These are phyloP conservation scores for Rhagium mordax DNA, from an alignment of 2,888 invertebrate genomes.

Conservation along the genomic window DNA sequence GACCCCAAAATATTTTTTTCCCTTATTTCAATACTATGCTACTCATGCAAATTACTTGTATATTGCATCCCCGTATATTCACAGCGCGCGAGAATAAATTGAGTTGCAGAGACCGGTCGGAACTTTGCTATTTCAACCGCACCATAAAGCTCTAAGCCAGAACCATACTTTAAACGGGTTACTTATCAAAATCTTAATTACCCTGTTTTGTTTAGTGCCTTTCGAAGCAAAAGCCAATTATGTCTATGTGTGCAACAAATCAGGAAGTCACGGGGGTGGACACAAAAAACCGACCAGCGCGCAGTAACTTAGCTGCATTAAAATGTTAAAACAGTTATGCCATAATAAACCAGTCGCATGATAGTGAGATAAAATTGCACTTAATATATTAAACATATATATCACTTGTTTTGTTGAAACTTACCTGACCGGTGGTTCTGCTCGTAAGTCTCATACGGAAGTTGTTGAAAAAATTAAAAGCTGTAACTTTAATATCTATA, in stretches of 20 bases:
- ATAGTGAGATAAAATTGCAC: constrained; percentile 52
- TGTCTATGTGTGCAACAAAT: constrained; percentile 20
- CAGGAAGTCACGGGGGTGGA: constrained; percentile 45
- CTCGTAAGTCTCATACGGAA: constrained; percentile 52
- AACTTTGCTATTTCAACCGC: background rate
- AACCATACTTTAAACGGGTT: background rate
- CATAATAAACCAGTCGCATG: constrained; percentile 51
- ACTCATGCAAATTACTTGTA: background rate
- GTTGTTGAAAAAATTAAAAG: constrained; percentile 49
- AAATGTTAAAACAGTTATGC: constrained; percentile 49
- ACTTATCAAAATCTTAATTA: constrained; percentile 19
- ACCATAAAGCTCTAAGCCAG: background rate
- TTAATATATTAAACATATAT: constrained; percentile 55
- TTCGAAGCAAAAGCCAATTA: constrained; percentile 24
- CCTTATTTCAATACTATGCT: too few species aligned
- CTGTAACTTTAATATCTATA: constrained; percentile 47
- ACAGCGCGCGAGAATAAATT: background rate
- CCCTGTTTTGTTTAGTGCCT: background rate
- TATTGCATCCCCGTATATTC: background rate
- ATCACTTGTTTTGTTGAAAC: constrained; percentile 51
- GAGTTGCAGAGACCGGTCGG: background rate
- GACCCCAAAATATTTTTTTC: too few species aligned
- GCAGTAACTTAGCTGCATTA: constrained; percentile 46
- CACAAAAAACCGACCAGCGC: constrained; percentile 32
- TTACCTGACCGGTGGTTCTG: constrained; percentile 50